Base-by-base conservation (phyloP, 1,140 invertebrate genomes). In the Drosophila ogumai region DNA sequence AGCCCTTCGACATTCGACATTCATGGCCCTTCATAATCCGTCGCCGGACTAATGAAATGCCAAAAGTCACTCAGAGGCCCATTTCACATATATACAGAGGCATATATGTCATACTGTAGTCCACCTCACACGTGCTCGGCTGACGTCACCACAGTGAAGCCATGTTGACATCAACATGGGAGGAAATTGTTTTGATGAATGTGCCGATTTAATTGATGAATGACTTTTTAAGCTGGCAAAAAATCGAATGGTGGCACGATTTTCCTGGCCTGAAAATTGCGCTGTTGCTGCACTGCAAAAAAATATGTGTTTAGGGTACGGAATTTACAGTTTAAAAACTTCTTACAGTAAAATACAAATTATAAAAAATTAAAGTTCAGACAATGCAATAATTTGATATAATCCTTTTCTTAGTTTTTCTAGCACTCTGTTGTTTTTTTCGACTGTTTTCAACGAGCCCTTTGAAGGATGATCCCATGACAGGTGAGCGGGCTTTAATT, bases 141-240 rank as follows among this genome's bases (percentile, higher is more conserved):
- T 57, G 64, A 58, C 73, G 77, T 73, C 63, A 63, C 63, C 73
- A 75, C 82, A 72, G 40, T 74, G 72, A 32, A 68, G 57, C 55
- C 76, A 57, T 79, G 85, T 57, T 85, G 85, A 81, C 85, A 84
- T 56, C 85, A 54, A 85, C 85, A 72, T 69, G 85, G 71, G 59
- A 56, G 60, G 52, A 79, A 79, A 90, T 80, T 87, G 82, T 91
- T 85, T 90, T 91, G 90, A 91, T 91, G 90, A 91, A 91, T 91
- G 90, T 76, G 69, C 81, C 81, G 80, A 91, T 91, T 91, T 91
- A 91, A 91, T 91, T 91, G 90, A 91, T 90, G 86, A 87, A 91
- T 91, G 90, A 66, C 82, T 77, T 91, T 91, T 91, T 86, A 91
- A 91, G 79, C 86, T 86, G 82, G 80, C 19, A 66, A 80, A 67